Percentiles rank a stretch among this genome's conserved stretches.
Conservation (phyloP, 2,113 vertebrate genomes). For the Salvator merianae region DNA sequence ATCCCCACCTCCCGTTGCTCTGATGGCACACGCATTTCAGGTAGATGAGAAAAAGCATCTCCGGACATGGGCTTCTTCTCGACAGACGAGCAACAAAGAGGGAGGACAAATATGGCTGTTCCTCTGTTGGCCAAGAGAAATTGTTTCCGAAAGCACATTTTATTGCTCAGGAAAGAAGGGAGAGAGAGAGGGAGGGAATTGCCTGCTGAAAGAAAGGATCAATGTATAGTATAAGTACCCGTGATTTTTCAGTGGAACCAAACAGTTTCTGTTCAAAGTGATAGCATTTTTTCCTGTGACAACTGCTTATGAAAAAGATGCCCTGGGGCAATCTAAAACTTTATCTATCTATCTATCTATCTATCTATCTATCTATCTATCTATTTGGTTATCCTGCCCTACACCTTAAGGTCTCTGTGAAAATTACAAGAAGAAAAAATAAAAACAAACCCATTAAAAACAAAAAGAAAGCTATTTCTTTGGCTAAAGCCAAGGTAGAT, state of each 20-base stretch:
- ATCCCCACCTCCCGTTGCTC: background rate
- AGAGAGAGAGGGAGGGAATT: background rate
- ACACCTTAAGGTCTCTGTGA: no score
- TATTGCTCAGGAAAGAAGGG: background rate
- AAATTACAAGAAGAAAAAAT: no score
- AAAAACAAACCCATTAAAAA: no score
- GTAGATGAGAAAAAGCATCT: background rate
- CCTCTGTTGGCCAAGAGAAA: background rate
- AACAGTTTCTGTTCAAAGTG: background rate
- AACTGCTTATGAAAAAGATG: background rate
- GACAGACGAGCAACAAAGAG: background rate
- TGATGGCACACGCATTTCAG: background rate
- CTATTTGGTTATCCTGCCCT: no score
- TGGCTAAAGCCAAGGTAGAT: no score
- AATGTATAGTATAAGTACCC: background rate
- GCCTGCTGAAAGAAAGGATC: background rate
- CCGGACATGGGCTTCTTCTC: background rate
- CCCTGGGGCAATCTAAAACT: background rate
- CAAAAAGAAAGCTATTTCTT: no score
- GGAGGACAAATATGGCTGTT: background rate
- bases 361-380: no score
- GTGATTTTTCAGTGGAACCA: background rate
- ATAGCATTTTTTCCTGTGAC: background rate
- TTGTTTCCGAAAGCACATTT: background rate
- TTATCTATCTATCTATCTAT: no score